These are phyloP conservation scores for Hydrotaea diabolus DNA, from an alignment of 2,888 invertebrate genomes.

Conservation along the genomic window DNA sequence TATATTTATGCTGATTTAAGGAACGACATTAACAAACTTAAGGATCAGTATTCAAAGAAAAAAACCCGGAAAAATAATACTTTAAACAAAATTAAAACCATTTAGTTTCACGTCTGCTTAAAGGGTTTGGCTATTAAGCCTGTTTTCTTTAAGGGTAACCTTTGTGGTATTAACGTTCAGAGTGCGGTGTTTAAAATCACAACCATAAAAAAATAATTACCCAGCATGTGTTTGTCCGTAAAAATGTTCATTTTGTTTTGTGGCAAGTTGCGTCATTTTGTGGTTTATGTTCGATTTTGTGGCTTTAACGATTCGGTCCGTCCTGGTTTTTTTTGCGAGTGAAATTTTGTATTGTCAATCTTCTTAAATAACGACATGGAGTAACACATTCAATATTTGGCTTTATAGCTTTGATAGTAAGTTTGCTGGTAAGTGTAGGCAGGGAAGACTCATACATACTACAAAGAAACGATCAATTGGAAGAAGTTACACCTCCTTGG, in stretches of 20 bases:
- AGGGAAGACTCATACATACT: too few species aligned
- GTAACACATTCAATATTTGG: conserved; percentile 19
- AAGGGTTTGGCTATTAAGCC: not conserved
- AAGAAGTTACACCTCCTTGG: too few species aligned
- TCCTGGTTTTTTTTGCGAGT: not conserved
- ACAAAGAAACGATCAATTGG: too few species aligned
- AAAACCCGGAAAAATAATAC: conserved; percentile 56
- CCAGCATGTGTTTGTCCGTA: not conserved
- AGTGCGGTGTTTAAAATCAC: conserved; percentile 1
- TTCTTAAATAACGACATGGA: conserved; percentile 28
- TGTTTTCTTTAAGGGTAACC: conserved; percentile 36
- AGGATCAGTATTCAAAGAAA: too few species aligned
- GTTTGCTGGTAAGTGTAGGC: too few species aligned
- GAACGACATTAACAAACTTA: too few species aligned
- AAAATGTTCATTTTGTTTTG: conserved; percentile 34
- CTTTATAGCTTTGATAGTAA: too few species aligned
- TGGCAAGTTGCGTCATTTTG: conserved; percentile 66
- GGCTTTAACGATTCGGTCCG: conserved; percentile 40
- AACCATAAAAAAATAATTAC: conserved; percentile 28
- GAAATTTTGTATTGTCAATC: conserved; percentile 11
- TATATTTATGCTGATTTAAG: too few species aligned
- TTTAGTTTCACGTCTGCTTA: not conserved
- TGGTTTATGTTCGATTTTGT: conserved; percentile 63
- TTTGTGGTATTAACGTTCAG: conserved; percentile 28
- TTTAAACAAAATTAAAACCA: not conserved